Evolutionary conservation across 2,113 vertebrate genomes (phyloP).

Genomic region (Prinia subflava): DNA sequence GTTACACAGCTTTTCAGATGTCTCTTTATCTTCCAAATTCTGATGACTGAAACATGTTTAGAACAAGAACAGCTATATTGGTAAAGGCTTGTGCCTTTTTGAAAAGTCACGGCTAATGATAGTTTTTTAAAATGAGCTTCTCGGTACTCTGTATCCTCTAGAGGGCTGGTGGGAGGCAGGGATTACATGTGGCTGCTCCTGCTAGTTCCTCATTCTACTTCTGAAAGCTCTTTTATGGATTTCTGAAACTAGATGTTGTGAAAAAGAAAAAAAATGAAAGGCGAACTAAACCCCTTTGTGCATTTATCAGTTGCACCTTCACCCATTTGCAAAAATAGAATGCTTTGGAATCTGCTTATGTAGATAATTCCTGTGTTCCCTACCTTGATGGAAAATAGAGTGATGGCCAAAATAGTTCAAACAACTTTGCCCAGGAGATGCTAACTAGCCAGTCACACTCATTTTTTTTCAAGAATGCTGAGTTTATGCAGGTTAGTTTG

Average conservation of each 20-base stretch:
- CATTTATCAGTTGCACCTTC: not conserved
- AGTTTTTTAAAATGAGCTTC: conserved; percentile 2
- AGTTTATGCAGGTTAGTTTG: not conserved
- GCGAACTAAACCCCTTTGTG: not conserved
- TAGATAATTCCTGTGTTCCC: not conserved
- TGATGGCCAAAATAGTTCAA: not conserved
- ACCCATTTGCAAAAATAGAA: not conserved
- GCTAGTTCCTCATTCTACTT: not conserved
- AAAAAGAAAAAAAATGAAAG: not conserved
- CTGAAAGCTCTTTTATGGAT: not conserved
- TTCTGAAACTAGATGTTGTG: not conserved
- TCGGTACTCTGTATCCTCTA: not conserved
- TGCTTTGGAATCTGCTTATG: not conserved
- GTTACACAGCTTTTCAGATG: not conserved
- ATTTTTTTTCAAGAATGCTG: not conserved
- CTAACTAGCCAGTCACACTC: not conserved
- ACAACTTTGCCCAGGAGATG: not conserved
- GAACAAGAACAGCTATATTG: conserved; percentile 15
- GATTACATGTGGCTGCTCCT: not conserved
- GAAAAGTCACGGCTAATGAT: conserved; percentile 37
- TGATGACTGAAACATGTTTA: conserved; percentile 1
- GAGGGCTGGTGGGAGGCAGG: not conserved
- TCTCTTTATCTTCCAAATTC: not conserved
- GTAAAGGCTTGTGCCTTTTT: not conserved
- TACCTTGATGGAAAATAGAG: not conserved